These are phyloP conservation scores for Sarcophaga rosellei DNA, from an alignment of 2,888 invertebrate genomes.

Conservation along the genomic window DNA sequence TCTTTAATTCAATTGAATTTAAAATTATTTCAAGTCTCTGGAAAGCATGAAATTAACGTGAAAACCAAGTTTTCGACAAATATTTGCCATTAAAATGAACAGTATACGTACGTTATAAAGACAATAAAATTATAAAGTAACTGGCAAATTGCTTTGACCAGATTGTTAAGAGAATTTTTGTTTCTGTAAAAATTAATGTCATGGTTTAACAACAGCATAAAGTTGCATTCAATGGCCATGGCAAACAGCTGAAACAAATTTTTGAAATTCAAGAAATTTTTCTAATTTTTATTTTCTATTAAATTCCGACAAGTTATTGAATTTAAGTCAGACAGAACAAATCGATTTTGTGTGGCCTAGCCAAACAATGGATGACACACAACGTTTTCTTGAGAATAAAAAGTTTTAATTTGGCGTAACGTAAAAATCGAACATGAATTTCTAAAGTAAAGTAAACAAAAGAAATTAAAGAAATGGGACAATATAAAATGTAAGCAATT, in stretches of 20 bases:
- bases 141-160: conserved; percentile 75
- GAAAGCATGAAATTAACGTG: conserved; percentile 53
- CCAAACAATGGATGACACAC: not conserved
- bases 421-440: conserved; percentile 25
- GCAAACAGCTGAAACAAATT: conserved; percentile 66
- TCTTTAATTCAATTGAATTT: no score
- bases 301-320: conserved; percentile 62
- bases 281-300: conserved; percentile 17
- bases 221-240: conserved; percentile 47
- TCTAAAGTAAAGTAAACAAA: not conserved
- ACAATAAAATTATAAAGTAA: conserved; percentile 72
- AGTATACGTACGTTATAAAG: conserved; percentile 10
- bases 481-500: conserved; percentile 28
- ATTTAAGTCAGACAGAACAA: conserved; percentile 74
- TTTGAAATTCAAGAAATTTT: conserved; percentile 33
- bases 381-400: conserved; percentile 38
- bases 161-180: not conserved
- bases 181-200: conserved; percentile 37
- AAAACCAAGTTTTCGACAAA: conserved; percentile 45
- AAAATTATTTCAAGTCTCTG: conserved; percentile 1
- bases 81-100: conserved; percentile 13
- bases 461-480: not conserved
- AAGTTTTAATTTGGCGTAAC: conserved; percentile 53
- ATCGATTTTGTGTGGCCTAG: conserved; percentile 74
- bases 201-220: conserved; percentile 64